These are phyloP conservation scores for Pipistrellus pipistrellus DNA, from an alignment of 2,797 vertebrate species.

Conservation along the genomic window DNA sequence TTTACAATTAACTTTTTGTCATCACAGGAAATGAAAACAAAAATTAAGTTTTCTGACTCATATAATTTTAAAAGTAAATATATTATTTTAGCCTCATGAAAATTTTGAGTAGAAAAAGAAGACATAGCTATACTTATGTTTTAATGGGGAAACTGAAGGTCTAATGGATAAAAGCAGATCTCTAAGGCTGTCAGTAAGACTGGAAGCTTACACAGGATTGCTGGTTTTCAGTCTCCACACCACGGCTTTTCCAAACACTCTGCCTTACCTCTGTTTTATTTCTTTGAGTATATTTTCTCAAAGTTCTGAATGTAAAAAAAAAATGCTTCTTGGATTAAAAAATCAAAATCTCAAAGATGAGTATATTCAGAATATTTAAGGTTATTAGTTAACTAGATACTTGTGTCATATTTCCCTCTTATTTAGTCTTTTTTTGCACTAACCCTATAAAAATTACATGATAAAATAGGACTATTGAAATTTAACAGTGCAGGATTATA, in stretches of 20 bases:
- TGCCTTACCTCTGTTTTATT: neutral
- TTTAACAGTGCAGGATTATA: neutral
- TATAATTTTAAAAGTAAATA: neutral
- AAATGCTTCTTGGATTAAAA: slow-evolving; percentile 5
- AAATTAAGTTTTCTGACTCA: slow-evolving; percentile 37
- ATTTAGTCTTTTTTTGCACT: neutral
- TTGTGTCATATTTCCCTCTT: slow-evolving; percentile 4
- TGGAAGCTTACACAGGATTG: neutral
- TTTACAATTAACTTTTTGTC: slow-evolving; percentile 18
- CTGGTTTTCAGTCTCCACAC: neutral
- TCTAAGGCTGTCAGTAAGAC: neutral
- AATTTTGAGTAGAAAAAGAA: slow-evolving; percentile 33
- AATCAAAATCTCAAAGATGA: neutral
- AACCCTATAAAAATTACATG: neutral
- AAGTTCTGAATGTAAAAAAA: neutral
- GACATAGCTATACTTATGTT: neutral
- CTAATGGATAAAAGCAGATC: neutral
- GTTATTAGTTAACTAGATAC: neutral
- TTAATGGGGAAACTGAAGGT: neutral
- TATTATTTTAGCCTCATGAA: neutral
- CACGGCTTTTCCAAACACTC: neutral
- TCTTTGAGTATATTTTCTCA: slow-evolving; percentile 16
- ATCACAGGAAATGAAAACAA: slow-evolving; percentile 52
- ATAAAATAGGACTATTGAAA: neutral
- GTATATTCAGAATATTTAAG: slow-evolving; percentile 21